Conservation (phyloP, 2,888 invertebrate genomes). For the Oxystoma pomonae region DNA sequence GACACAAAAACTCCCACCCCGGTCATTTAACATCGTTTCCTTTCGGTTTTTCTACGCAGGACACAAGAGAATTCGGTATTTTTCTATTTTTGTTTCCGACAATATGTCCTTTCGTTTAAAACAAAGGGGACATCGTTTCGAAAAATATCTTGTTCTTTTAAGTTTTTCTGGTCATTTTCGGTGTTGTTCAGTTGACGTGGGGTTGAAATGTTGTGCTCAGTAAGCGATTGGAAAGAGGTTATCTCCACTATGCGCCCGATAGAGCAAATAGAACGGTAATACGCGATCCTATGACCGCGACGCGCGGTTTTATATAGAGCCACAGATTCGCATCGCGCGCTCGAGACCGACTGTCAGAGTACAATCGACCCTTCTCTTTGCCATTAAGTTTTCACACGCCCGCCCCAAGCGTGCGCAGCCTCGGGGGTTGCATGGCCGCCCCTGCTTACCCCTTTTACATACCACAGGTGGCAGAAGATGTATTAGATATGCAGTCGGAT, state of each 20-base stretch:
- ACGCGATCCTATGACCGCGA: constrained; percentile 38
- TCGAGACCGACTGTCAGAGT: constrained; percentile 36
- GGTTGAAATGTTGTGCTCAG: not conserved
- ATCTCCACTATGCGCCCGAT: constrained; percentile 32
- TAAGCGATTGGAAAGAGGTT: no score
- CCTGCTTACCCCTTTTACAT: constrained; percentile 28
- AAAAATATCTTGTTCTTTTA: no score
- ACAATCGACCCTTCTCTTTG: constrained; percentile 41
- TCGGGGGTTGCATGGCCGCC: constrained; percentile 31
- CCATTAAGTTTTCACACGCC: constrained; percentile 33
- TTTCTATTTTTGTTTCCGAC: no score
- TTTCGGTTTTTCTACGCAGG: no score
- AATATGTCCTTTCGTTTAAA: no score
- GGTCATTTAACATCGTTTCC: no score
- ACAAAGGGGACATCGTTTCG: no score
- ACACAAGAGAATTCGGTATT: no score
- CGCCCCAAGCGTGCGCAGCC: constrained; percentile 41
- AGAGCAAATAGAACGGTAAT: constrained; percentile 35
- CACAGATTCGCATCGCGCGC: constrained; percentile 44
- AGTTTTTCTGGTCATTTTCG: no score
- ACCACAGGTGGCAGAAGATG: constrained; percentile 43
- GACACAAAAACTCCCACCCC: not conserved
- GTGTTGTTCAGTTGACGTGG: no score
- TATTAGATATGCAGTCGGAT: not conserved
- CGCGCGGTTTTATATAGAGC: constrained; percentile 43